Evolutionary conservation across 2,113 vertebrate genomes (phyloP).

Genomic region (Crotalus helleri): DNA sequence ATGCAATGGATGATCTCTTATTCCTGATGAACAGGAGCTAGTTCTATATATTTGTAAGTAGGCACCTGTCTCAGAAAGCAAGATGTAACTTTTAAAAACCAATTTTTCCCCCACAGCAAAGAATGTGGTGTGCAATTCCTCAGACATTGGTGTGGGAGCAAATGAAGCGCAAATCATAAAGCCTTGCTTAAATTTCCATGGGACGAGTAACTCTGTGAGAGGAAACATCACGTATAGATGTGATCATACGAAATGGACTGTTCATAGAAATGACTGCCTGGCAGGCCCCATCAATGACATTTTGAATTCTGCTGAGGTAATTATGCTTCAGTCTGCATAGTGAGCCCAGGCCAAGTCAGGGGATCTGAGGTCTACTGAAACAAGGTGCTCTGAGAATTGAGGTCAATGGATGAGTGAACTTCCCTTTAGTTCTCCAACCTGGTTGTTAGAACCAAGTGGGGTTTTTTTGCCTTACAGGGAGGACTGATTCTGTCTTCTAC

Average conservation of each 20-base stretch:
- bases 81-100: not conserved
- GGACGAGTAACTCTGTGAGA: not conserved
- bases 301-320: slow-evolving; percentile 61
- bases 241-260: slow-evolving; percentile 26
- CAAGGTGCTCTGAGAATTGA: not conserved
- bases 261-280: slow-evolving; percentile 53
- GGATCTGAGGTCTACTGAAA: not conserved
- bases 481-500: not conserved
- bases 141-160: slow-evolving; percentile 44
- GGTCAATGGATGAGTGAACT: not conserved
- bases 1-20: not conserved
- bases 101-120: slow-evolving; percentile 36
- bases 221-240: slow-evolving; percentile 61
- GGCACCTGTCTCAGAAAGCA: not conserved
- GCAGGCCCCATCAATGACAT: slow-evolving; percentile 45
- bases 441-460: not conserved
- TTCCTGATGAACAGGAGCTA: not conserved
- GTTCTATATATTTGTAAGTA: not conserved
- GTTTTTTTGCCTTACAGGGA: not conserved
- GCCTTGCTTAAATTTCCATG: slow-evolving; percentile 27
- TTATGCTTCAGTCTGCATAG: not conserved
- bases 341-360: not conserved
- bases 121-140: slow-evolving; percentile 48
- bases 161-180: slow-evolving; percentile 40
- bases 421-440: not conserved